phyloP scores from a whole-genome alignment of 2,888 invertebrate species.

The Idaea biselata region DNA sequence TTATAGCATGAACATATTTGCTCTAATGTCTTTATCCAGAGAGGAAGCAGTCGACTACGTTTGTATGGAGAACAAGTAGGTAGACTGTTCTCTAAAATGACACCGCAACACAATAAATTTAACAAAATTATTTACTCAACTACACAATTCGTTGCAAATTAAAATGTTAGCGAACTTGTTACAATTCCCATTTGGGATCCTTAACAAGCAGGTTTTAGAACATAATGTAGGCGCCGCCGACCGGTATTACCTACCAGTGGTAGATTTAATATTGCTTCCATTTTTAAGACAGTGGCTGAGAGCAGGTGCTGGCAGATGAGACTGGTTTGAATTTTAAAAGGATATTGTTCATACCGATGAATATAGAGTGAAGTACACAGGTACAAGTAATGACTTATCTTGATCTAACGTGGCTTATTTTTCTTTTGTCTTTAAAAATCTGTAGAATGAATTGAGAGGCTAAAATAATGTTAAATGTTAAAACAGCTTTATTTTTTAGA shows the following conservation, averaged over 20 bases:
- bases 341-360: background rate
- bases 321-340: background rate
- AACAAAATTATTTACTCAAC: background rate
- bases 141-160: background rate
- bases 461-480: too few species aligned
- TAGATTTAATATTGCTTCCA: background rate
- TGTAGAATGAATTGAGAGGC: too few species aligned
- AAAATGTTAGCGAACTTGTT: background rate
- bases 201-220: background rate
- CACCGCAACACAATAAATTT: background rate
- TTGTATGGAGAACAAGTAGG: too few species aligned
- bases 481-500: too few species aligned
- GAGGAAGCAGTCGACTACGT: too few species aligned
- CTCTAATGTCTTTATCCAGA: too few species aligned
- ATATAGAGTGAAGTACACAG: background rate
- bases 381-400: too few species aligned
- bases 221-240: background rate
- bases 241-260: background rate
- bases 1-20: too few species aligned
- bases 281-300: background rate
- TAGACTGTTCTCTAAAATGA: too few species aligned
- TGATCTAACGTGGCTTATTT: too few species aligned
- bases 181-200: background rate
- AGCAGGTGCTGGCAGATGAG: background rate
- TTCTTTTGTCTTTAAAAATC: too few species aligned